Evolutionary conservation across 2,888 invertebrate species (phyloP), one percentile per base, ranked within the genome.

Genomic region (Diaperis boleti): DNA sequence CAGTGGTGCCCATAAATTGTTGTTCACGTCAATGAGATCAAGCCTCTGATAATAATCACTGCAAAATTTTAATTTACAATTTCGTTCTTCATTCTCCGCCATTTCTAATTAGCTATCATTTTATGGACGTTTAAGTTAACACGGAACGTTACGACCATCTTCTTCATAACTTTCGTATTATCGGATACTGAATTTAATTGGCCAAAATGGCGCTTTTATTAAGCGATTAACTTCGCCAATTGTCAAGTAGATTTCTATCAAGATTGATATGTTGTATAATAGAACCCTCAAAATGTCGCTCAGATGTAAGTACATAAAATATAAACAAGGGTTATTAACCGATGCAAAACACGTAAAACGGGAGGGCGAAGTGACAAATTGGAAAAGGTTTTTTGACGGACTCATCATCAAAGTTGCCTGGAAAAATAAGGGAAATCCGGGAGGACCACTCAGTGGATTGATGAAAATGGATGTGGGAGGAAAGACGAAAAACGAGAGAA

Each of bases 71-170:
- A 26, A 26, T 20, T 18, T 20, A 8, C 11, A 44, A 44, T 26
- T 26, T 3, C 22, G 26, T 13, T 44, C 13, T 7, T 4, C 44
- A 13, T 13, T 13, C 22, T 11, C 18, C 44, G 8, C 44, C 44
- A 2, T 15, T 44, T 44, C 44, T 44, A 44, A 44, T 44, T 44
- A 44, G 44, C 18, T 44, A 26, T 44, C 18, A 44, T 11, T 44
- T 44, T 44, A 44, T 18, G 22, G 18, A 6, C 11, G 15, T 15
- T 39, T 39, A 39, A 39, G 15, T 8, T 39, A 39, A 39, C 14
- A 39, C 39, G 15, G 39, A 7, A 22, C 13, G 22, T 44, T 44
- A 31, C 31, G 31, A 31, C 31, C 6, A 31, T 31, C 31, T 31
- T 31, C 15, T 39, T 17, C 39, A 39, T 39, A 39, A 39, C 17